Percentiles rank a stretch among this genome's conserved stretches.
phyloP scores from a whole-genome alignment of 2,797 vertebrate genomes.

The Enteromius argenteus region DNA sequence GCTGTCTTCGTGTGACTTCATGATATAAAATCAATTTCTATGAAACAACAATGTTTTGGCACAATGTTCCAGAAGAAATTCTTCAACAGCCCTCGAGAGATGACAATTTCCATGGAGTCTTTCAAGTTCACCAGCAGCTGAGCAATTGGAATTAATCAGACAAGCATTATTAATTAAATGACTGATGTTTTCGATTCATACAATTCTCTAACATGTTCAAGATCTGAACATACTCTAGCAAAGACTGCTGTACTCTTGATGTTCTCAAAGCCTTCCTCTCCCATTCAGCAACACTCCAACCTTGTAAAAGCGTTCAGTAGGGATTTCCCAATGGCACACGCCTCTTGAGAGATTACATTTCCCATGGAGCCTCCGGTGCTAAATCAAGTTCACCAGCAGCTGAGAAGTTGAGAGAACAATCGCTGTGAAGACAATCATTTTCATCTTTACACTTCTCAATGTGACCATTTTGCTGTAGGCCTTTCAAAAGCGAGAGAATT shows the following conservation, averaged over 20 bases:
- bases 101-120: constrained; percentile 11
- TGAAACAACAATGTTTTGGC: not conserved
- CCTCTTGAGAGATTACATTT: constrained; percentile 38
- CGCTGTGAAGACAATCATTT: constrained; percentile 50
- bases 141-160: constrained; percentile 12
- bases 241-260: constrained; percentile 15
- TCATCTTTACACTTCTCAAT: constrained; percentile 20
- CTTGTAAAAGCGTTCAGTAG: not conserved
- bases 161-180: constrained; percentile 11
- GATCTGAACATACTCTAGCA: not conserved
- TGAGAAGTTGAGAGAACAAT: constrained; percentile 42
- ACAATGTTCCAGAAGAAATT: not conserved
- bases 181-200: not conserved
- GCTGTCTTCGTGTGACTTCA: not conserved
- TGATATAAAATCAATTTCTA: not conserved
- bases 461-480: constrained; percentile 20
- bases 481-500: constrained; percentile 50
- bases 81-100: not conserved
- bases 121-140: constrained; percentile 21
- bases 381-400: constrained; percentile 32
- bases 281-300: not conserved
- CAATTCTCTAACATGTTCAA: not conserved
- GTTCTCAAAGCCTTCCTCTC: constrained; percentile 12
- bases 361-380: constrained; percentile 27
- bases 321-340: constrained; percentile 15